Base-by-base conservation (phyloP, 2,797 vertebrate genomes). In the Megaceryle alcyon region DNA sequence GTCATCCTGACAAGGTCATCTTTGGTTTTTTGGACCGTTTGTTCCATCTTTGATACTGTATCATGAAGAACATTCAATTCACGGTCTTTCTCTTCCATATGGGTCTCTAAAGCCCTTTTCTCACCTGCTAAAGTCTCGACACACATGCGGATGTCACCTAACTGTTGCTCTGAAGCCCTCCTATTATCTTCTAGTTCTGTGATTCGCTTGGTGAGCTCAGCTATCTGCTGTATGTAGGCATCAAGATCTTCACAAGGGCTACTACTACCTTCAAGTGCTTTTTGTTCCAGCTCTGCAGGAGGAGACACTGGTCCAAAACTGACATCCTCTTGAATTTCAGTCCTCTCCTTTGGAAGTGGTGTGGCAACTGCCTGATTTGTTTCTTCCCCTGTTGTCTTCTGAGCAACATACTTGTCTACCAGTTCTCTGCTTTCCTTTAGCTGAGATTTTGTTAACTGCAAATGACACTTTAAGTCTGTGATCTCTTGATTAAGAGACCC, bases 1-100 rank as follows among this genome's bases (percentile, higher is more conserved):
- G 98, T 97, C 76, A 98, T 96, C 92, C 98, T 98, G 57, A 97
- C 89, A 17, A 99, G 96, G 70, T 99, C 98, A 0, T 95, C 97
- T 73, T 98, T 98, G 51, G 95, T 98, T 92, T 97, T 98, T 39
- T 97, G 88, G 73, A 97, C 86, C 1, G 21, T 94, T 65, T 93
- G 51, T 69, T 98, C 97, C 86, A 96, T 73, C 70, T 96, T 56
- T 54, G 44, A 43, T 56, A 97, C 82, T 28, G 97, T 97, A 84
- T 95, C 95, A 75, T 95, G 97, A 66, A 98, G 88, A 64, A 70
- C 49, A 70, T 75, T 98, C 37, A 99, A 92, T 53, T 97, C 97
- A 44, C 29, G 88, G 72, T 98, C 98, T 61, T 98, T 98, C 61
- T 87, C 63, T 96, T 97, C 90, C 98, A 98, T 25, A 31, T 96